Base-by-base conservation (phyloP, 2,113 vertebrate species). In the Ctenomys sociabilis region DNA sequence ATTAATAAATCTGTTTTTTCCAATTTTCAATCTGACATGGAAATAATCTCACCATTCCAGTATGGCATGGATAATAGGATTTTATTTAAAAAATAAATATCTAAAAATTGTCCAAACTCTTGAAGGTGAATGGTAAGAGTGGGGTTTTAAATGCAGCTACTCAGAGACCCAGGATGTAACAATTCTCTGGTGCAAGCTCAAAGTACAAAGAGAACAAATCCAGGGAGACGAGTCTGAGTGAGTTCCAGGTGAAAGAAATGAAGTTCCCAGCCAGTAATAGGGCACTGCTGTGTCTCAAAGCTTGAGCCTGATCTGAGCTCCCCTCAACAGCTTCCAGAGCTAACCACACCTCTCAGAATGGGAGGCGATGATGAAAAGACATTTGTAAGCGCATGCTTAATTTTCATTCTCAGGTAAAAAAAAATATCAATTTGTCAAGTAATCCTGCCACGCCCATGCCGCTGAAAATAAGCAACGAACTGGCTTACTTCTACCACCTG, bases 361-460 rank as follows among this genome's bases (percentile, higher is more conserved):
- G 40, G 35, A 90, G 24, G 37, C 12, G 8, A 12, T 40, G 70
- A 85, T 64, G 37, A 88, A 90, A 83, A 90, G 88, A 78, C 24
- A 68, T 24, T 68, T 82, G 16, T 93, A 63, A 93, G 40, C 30
- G 35, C 35, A 63, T 30, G 49, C 52, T 87, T 87, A 72, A 88
- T 86, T 94, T 91, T 75, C 82, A 64, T 97, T 57, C 77, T 90
- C 70, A 80, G 61, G 70, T 83, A 28, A 59, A 43, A 28, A 59
- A 43, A 92, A 91, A 87, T 77, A 68, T 77, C 83, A 85, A 61
- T 59, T 32, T 97, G 70, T 68, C 96, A 85, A 88, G 52, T 54
- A 75, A 72, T 49, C 72, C 26, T 94, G 49, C 78, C 92, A 78
- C 14, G 77, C 88, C 32, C 77, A 22, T 68, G 30, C 37, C 88